Evolutionary conservation across 23 tunicate species (phyloP), one percentile per base, ranked within the genome.

Genomic region (Aplidium turbinatum): DNA sequence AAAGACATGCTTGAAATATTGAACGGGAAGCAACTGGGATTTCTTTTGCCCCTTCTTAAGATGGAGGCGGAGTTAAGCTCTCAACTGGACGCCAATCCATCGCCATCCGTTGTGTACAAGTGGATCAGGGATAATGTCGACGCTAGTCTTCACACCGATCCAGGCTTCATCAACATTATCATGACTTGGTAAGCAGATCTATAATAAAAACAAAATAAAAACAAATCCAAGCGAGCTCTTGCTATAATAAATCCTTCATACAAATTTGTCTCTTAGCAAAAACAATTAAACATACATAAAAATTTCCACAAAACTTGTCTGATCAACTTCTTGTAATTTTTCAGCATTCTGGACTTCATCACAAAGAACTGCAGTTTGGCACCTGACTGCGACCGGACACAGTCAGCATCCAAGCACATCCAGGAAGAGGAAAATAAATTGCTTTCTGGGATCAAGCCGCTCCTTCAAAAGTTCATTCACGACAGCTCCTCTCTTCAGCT

Each of bases 381-480:
- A 20, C 61, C 70, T 21, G 83, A 36, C 21, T 45, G 69, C 0
- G 83, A 78, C 31, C 72, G 79, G 19, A 60, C 72, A 22, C 67
- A 70, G n/a, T 33, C 42, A 20, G 70, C 77, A 0, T 24, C 81
- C 18, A 86, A 72, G 33, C 70, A 78, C 24, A 48, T 86, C 2
- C 83, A 86, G 46, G 86, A 74, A 70, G 64, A 75, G 58, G 95
- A 87, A 87, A 84, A 76, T 33, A 35, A 40, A 7, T 39, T 48
- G 25, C 78, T 87, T 35, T 24, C 42, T 2, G 73, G 48, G 30
- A 74, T 87, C 4, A 67, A 74, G 20, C 82, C 86, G 0, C 35
- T 87, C 1, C 66, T 87, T 29, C 86, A 75, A 76, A 87, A 87
- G 72, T 87, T 87, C 61, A 25, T 87, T 26, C 86, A 80, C 68